phyloP scores from a whole-genome alignment of 2,888 invertebrate genomes.

The Labia minor region DNA sequence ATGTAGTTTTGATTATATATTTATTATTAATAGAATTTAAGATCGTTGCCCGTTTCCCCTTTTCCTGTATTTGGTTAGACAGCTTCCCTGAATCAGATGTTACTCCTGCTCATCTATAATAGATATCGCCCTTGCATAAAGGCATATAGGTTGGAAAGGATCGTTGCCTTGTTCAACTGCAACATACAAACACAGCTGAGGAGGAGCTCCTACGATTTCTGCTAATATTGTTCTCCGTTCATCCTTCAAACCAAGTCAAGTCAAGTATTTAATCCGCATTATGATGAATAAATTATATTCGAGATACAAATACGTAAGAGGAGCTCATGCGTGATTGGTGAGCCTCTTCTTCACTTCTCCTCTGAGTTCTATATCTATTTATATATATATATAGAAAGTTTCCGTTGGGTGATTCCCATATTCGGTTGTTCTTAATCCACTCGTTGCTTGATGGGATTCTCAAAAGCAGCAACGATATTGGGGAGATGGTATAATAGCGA shows the following conservation, averaged over 20 bases:
- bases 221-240: conserved; percentile 1
- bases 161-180: not conserved
- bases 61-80: too few species aligned
- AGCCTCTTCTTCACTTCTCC: too few species aligned
- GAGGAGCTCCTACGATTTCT: not conserved
- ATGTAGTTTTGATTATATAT: too few species aligned
- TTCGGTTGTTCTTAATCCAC: not conserved
- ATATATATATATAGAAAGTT: not conserved
- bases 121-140: not conserved
- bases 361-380: not conserved
- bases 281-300: conserved; percentile 13
- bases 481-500: not conserved
- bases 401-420: not conserved
- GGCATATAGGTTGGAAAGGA: not conserved
- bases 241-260: not conserved
- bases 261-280: conserved; percentile 13
- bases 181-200: not conserved
- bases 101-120: not conserved
- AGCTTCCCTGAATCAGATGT: not conserved
- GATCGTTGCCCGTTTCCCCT: too few species aligned
- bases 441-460: conserved; percentile 7
- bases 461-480: not conserved
- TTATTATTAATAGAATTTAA: too few species aligned
- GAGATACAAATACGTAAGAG: not conserved
- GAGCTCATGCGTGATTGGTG: not conserved